phyloP scores from a whole-genome alignment of 1,140 invertebrate genomes.

The Macrobrachium nipponense region DNA sequence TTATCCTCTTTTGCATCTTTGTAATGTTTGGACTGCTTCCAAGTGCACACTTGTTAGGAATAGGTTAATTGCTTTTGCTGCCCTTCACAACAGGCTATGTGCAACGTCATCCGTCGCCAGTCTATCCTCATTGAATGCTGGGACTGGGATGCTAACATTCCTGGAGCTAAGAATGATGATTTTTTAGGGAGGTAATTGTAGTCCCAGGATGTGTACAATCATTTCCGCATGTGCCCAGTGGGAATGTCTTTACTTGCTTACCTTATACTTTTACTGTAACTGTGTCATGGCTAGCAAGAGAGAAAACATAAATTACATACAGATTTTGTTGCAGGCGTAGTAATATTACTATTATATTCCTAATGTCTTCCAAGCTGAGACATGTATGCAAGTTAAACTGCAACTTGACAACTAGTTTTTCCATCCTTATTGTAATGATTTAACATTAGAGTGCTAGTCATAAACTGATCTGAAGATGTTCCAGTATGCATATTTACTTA shows the following conservation, averaged over 20 bases:
- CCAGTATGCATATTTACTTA: too few relatives aligned
- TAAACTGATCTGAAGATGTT: too few relatives aligned
- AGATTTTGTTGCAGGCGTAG: too few relatives aligned
- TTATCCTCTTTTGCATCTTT: too few relatives aligned
- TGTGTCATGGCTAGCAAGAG: background rate
- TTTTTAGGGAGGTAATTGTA: conserved; percentile 80
- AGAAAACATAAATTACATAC: background rate
- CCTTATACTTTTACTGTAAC: too few relatives aligned
- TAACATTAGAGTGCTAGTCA: too few relatives aligned
- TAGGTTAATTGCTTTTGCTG: background rate
- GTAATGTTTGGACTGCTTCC: background rate
- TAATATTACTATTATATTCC: too few relatives aligned
- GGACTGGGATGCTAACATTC: conserved; percentile 87
- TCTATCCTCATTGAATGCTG: conserved; percentile 76
- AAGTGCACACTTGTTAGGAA: background rate
- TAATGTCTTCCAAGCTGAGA: background rate
- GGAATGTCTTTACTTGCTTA: conserved; percentile 17
- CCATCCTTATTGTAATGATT: background rate
- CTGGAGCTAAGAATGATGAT: conserved; percentile 84
- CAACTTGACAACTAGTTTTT: background rate
- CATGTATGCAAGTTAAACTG: background rate
- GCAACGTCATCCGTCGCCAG: conserved; percentile 59
- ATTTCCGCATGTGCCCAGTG: conserved; percentile 28
- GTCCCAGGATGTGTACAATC: too few relatives aligned
- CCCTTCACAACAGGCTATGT: conserved; percentile 55